Percentiles rank a stretch among this genome's conserved stretches.
Conservation (phyloP, 64 coral and sea anemone species). For the Pachyseris speciosa region DNA sequence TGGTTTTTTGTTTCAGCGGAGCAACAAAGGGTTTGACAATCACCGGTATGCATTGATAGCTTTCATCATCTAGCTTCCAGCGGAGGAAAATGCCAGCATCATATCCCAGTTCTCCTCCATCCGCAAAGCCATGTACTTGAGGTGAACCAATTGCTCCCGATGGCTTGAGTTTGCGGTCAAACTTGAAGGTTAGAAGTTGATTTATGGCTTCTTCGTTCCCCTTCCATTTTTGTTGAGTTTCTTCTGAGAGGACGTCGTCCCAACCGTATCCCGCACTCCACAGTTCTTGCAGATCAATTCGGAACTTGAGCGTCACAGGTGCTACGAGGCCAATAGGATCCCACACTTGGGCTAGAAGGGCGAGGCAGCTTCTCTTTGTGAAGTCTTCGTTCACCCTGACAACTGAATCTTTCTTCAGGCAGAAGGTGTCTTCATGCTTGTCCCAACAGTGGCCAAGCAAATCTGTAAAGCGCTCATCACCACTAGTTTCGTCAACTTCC, state of each 20-base stretch:
- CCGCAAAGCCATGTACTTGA: slow-evolving; percentile 63
- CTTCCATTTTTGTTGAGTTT: slow-evolving; percentile 52
- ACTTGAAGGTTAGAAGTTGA: slow-evolving; percentile 25
- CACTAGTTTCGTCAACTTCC: slow-evolving; percentile 18
- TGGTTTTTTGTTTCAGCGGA: slow-evolving; percentile 68
- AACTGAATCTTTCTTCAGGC: slow-evolving; percentile 59
- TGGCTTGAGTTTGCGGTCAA: slow-evolving; percentile 70
- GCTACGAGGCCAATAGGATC: slow-evolving; percentile 75
- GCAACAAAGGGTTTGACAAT: slow-evolving; percentile 69
- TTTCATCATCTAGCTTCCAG: slow-evolving; percentile 54
- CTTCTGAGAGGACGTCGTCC: slow-evolving; percentile 60
- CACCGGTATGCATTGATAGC: slow-evolving; percentile 54
- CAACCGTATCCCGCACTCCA: slow-evolving; percentile 56
- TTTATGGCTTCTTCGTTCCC: slow-evolving; percentile 49
- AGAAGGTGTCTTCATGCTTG: slow-evolving; percentile 39
- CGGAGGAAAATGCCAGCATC: slow-evolving; percentile 59
- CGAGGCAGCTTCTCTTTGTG: slow-evolving; percentile 70
- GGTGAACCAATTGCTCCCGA: slow-evolving; percentile 43
- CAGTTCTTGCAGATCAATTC: slow-evolving; percentile 67
- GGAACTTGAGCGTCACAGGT: slow-evolving; percentile 58
- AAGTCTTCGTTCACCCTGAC: slow-evolving; percentile 3
- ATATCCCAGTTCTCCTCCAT: slow-evolving; percentile 74
- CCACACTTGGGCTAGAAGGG: slow-evolving; percentile 67
- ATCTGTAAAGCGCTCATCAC: slow-evolving; percentile 15
- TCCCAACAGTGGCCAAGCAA: slow-evolving; percentile 63